phyloP scores from a whole-genome alignment of 2,888 invertebrate genomes.

The Tenthredo notha region DNA sequence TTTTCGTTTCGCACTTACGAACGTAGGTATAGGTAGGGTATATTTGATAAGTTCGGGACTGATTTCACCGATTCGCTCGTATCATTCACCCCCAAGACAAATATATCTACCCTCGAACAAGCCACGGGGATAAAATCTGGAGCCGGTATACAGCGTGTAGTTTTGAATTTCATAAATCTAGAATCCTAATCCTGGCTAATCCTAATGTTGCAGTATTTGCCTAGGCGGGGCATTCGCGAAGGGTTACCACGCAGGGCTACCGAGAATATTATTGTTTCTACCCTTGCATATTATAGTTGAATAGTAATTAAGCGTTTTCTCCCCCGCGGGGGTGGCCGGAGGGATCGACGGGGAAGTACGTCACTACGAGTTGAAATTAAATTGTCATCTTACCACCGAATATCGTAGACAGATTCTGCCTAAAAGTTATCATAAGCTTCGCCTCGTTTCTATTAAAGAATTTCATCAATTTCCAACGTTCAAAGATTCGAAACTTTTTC shows the following conservation, averaged over 20 bases:
- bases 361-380: slow-evolving; percentile 41
- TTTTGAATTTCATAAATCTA: slow-evolving; percentile 71
- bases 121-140: background rate
- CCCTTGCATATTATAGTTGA: slow-evolving; percentile 76
- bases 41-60: background rate
- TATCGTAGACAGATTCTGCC: background rate
- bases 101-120: background rate
- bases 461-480: background rate
- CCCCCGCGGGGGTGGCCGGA: slow-evolving; percentile 32
- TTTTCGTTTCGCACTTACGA: slow-evolving; percentile 21
- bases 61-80: background rate
- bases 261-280: slow-evolving; percentile 65
- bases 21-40: background rate
- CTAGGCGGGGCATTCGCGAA: slow-evolving; percentile 63
- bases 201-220: slow-evolving; percentile 75
- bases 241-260: slow-evolving; percentile 53
- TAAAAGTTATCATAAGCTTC: background rate
- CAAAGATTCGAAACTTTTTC: background rate
- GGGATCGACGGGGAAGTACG: slow-evolving; percentile 1
- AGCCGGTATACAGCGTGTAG: background rate
- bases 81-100: background rate
- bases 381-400: slow-evolving; percentile 35
- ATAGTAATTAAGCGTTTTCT: slow-evolving; percentile 72
- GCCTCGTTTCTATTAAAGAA: background rate
- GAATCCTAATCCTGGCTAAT: slow-evolving; percentile 73